phyloP scores from a whole-genome alignment of 2,888 invertebrate genomes.

The Cephus runcator region DNA sequence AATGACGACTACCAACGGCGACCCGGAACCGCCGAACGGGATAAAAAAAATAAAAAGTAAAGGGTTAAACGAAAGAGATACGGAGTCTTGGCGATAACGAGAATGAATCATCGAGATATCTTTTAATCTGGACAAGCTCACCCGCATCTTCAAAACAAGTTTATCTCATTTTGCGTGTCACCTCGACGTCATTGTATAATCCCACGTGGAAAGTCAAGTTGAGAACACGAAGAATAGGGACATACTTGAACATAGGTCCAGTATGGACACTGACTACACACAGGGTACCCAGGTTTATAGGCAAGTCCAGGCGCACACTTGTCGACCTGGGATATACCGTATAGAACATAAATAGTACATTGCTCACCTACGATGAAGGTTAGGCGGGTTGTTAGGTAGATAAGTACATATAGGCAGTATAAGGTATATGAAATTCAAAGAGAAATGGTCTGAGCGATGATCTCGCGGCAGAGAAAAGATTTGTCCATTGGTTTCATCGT shows the following conservation, averaged over 20 bases:
- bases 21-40: too few relatives aligned
- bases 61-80: background rate
- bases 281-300: background rate
- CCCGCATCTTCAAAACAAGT: slow-evolving; percentile 44
- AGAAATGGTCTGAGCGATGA: slow-evolving; percentile 16
- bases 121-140: slow-evolving; percentile 43
- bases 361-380: background rate
- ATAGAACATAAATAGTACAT: background rate
- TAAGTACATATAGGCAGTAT: background rate
- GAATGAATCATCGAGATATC: slow-evolving; percentile 44
- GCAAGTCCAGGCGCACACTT: background rate
- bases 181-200: slow-evolving; percentile 42
- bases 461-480: slow-evolving; percentile 8
- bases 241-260: background rate
- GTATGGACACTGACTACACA: background rate
- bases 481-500: background rate
- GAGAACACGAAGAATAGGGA: slow-evolving; percentile 6
- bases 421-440: slow-evolving; percentile 2
- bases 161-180: slow-evolving; percentile 47
- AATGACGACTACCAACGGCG: too few relatives aligned
- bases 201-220: slow-evolving; percentile 4
- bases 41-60: background rate
- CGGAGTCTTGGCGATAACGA: background rate
- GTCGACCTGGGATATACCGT: background rate
- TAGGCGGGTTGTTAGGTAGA: background rate